Evolutionary conservation across 2,888 invertebrate species (phyloP).

Genomic region (Synergus umbraculus): DNA sequence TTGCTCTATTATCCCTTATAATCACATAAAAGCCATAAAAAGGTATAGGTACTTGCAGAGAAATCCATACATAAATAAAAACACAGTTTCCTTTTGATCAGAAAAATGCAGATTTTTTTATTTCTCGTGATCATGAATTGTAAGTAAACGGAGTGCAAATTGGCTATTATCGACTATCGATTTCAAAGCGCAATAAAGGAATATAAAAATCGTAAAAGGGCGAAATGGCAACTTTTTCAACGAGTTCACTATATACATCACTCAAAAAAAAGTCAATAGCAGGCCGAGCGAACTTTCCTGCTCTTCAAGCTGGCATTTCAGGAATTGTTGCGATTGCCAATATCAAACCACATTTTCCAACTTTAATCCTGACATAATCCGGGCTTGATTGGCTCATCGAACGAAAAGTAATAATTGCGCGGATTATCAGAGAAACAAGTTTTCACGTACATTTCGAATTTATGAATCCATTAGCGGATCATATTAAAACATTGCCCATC

Average conservation of each 20-base stretch:
- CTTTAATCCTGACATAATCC: neutral
- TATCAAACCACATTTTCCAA: neutral
- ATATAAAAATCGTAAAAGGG: neutral
- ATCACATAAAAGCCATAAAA: no score
- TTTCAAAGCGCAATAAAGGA: neutral
- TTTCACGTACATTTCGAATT: neutral
- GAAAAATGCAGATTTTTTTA: neutral
- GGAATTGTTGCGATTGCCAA: neutral
- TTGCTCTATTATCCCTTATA: no score
- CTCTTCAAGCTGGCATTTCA: neutral
- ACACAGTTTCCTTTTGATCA: neutral
- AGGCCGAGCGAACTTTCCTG: neutral
- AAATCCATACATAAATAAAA: no score
- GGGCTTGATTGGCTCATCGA: neutral
- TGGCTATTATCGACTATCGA: neutral
- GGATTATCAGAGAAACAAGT: neutral
- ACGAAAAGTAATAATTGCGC: neutral
- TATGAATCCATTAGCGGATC: neutral
- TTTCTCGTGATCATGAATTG: neutral
- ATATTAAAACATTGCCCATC: neutral
- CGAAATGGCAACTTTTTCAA: neutral
- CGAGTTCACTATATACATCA: neutral
- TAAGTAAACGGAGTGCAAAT: neutral
- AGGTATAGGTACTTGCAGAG: no score
- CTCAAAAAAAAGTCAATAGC: neutral